Percentiles rank a stretch among this genome's conserved stretches.
phyloP scores from a whole-genome alignment of 2,113 vertebrate species.

The Rhinolophus sinicus region DNA sequence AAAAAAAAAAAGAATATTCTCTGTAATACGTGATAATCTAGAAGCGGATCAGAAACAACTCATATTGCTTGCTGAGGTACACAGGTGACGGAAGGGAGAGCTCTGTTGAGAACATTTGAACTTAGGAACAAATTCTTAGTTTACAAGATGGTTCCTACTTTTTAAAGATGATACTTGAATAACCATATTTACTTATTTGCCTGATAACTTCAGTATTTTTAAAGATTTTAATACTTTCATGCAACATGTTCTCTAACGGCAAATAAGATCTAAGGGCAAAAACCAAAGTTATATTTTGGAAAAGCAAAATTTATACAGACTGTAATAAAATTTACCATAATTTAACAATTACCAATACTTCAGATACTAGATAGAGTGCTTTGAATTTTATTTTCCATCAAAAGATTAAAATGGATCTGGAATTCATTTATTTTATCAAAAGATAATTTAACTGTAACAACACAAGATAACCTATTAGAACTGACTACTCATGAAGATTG shows the following conservation, averaged over 20 bases:
- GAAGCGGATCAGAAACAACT: background rate
- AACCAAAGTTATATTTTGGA: background rate
- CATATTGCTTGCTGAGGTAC: background rate
- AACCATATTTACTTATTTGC: background rate
- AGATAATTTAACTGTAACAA: background rate
- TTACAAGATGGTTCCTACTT: slow-evolving; percentile 5
- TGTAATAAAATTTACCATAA: background rate
- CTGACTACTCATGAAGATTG: background rate
- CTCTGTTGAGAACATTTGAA: background rate
- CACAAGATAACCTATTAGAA: background rate
- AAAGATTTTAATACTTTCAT: background rate
- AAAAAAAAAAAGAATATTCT: background rate
- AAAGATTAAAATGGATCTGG: background rate
- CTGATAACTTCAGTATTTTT: background rate
- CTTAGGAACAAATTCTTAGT: background rate
- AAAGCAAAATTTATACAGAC: background rate
- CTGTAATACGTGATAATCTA: background rate
- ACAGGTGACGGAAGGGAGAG: background rate
- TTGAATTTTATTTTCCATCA: background rate
- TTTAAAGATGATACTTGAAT: background rate
- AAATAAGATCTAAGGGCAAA: background rate
- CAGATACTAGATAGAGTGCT: background rate
- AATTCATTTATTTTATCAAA: slow-evolving; percentile 39
- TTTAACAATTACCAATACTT: background rate
- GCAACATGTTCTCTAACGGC: background rate